Percentiles rank a stretch among this genome's conserved stretches.
Conservation (phyloP, 2,888 invertebrate species). For the Idaea aversata region DNA sequence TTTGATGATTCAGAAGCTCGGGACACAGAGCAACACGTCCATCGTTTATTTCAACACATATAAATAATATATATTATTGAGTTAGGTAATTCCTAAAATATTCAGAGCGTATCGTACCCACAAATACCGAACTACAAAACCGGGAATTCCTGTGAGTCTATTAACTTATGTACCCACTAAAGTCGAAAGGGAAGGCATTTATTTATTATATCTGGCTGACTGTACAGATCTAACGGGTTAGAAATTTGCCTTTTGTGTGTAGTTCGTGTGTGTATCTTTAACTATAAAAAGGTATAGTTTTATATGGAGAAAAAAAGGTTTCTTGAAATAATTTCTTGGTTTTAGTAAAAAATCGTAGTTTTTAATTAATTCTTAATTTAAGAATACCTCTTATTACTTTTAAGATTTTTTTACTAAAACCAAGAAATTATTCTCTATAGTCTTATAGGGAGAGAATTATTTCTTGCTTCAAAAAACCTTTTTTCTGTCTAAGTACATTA, state of each 20-base stretch:
- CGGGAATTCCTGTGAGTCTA: constrained; percentile 1
- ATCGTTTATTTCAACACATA: not conserved
- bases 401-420: too few species aligned
- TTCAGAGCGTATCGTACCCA: not conserved
- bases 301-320: too few species aligned
- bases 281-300: too few species aligned
- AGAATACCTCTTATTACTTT: too few species aligned
- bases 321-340: too few species aligned
- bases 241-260: not conserved
- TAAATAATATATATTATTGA: not conserved
- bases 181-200: constrained; percentile 1
- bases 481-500: too few species aligned
- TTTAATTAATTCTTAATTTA: too few species aligned
- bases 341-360: too few species aligned
- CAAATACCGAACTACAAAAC: constrained; percentile 4
- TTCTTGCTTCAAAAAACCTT: too few species aligned
- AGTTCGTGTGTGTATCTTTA: not conserved
- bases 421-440: too few species aligned
- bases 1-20: not conserved
- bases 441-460: too few species aligned
- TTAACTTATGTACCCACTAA: not conserved
- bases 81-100: constrained; percentile 1
- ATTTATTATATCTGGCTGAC: not conserved
- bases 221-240: not conserved
- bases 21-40: not conserved